Percentiles rank a stretch among this genome's conserved stretches.
Evolutionary conservation across 2,797 vertebrate genomes (phyloP).

Genomic region (Pampus argenteus): DNA sequence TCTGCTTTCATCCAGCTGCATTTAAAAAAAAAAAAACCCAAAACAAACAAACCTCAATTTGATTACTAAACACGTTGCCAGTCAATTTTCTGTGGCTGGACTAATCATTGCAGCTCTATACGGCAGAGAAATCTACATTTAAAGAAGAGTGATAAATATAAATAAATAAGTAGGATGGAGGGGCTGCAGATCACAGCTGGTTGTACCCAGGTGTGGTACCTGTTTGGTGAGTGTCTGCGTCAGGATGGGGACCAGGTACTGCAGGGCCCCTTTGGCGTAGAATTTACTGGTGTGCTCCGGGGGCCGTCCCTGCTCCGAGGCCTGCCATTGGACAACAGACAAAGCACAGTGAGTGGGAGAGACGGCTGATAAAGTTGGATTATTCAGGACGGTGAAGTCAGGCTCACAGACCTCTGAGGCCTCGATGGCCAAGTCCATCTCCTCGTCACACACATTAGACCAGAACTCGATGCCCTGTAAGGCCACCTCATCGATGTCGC

Average conservation of each 20-base stretch:
- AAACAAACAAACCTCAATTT: too few relatives aligned
- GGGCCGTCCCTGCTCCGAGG: conserved; percentile 96
- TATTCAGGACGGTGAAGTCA: too few relatives aligned
- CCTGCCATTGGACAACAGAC: conserved; percentile 77
- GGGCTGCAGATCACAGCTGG: too few relatives aligned
- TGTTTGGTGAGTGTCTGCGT: conserved; percentile 98
- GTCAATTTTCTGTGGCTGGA: too few relatives aligned
- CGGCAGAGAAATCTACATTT: too few relatives aligned
- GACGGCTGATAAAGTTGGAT: too few relatives aligned
- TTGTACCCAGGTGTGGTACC: conserved; percentile 74
- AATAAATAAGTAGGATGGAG: too few relatives aligned
- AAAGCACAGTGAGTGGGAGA: not conserved
- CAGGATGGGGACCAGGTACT: conserved; percentile 97
- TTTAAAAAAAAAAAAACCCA: too few relatives aligned
- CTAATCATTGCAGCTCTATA: too few relatives aligned
- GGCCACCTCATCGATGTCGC: conserved; percentile 97
- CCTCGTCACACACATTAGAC: conserved; percentile 98
- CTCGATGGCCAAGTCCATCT: conserved; percentile 98
- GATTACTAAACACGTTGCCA: too few relatives aligned
- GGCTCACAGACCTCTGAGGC: conserved; percentile 91
- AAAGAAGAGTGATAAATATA: too few relatives aligned
- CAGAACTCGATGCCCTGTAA: conserved; percentile 99
- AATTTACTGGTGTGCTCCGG: conserved; percentile 99
- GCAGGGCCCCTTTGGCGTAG: conserved; percentile 98
- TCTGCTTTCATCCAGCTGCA: too few relatives aligned